phyloP scores from a whole-genome alignment of 2,797 vertebrate species.

The Pipistrellus pygmaeus region DNA sequence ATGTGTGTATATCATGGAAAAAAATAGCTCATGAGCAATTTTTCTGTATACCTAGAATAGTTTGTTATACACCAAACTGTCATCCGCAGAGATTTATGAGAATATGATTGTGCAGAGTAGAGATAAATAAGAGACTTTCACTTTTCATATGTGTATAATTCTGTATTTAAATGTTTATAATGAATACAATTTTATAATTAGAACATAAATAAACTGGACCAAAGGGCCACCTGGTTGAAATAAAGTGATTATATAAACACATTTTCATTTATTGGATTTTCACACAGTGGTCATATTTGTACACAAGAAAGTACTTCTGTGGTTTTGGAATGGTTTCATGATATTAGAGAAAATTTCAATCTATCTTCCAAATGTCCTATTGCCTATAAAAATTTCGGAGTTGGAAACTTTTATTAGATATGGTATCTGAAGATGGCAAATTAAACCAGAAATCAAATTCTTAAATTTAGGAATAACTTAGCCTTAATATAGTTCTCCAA shows the following conservation, averaged over 20 bases:
- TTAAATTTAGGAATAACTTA: not conserved
- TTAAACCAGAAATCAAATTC: not conserved
- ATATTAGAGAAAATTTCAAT: slow-evolving; percentile 15
- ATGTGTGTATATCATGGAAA: not conserved
- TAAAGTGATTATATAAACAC: not conserved
- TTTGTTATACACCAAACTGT: not conserved
- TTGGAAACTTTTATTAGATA: not conserved
- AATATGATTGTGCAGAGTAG: not conserved
- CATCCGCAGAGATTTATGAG: not conserved
- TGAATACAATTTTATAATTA: not conserved
- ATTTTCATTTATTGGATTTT: slow-evolving; percentile 2
- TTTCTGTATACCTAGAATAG: not conserved
- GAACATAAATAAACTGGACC: not conserved
- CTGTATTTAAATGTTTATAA: not conserved
- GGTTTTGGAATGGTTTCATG: not conserved
- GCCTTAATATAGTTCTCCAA: not conserved
- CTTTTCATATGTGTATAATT: not conserved
- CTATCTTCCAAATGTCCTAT: not conserved
- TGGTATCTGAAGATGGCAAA: not conserved
- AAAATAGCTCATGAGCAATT: not conserved
- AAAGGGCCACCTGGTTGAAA: not conserved
- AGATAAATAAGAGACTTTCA: not conserved
- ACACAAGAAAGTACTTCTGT: not conserved
- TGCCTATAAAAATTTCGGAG: slow-evolving; percentile 12
- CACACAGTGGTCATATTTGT: not conserved